A percentile compares a stretch with the other conserved stretches of the same genome.
phyloP scores from a whole-genome alignment of 1,140 invertebrate genomes.

The Achroia grisella region DNA sequence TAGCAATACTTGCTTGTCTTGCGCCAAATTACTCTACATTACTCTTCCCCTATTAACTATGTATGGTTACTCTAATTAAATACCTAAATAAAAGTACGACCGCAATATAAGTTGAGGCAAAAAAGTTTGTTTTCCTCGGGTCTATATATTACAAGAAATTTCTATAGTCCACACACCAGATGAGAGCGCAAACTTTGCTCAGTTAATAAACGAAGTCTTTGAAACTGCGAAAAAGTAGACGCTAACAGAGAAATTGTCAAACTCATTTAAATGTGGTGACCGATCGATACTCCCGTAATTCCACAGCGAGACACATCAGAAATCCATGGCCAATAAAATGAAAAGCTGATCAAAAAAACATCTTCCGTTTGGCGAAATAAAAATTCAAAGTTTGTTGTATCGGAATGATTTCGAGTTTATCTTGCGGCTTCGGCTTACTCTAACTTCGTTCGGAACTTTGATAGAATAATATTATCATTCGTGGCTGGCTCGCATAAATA shows the following conservation, averaged over 20 bases:
- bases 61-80: no score
- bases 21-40: no score
- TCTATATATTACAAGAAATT: no score
- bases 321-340: neutral
- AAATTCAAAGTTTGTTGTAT: conserved; percentile 27
- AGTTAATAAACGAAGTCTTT: no score
- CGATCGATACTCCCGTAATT: neutral
- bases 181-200: no score
- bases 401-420: conserved; percentile 33
- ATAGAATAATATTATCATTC: conserved; percentile 41
- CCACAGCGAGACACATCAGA: neutral
- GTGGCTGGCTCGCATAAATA: conserved; percentile 19
- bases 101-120: no score
- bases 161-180: no score
- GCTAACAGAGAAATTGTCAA: neutral
- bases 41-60: no score
- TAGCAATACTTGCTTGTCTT: no score
- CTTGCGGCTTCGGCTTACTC: conserved; percentile 18
- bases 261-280: neutral
- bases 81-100: no score
- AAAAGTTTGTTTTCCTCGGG: no score
- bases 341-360: neutral
- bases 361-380: conserved; percentile 15
- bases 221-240: no score
- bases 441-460: conserved; percentile 33